Conservation (phyloP, 2,888 invertebrate genomes). For the Protophormia terraenovae region DNA sequence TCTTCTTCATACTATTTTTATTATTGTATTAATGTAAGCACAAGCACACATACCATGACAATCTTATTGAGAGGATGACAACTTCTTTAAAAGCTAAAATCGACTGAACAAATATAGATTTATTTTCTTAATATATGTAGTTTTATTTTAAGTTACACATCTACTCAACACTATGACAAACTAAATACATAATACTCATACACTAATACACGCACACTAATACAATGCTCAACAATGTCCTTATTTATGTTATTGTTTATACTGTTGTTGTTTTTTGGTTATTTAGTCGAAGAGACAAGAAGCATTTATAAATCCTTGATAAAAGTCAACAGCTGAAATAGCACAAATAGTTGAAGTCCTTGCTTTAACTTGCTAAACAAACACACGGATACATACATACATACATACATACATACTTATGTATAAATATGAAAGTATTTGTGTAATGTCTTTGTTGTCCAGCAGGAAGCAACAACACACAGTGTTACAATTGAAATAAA, state of each 20-base stretch:
- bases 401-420: neutral
- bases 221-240: slow-evolving; percentile 31
- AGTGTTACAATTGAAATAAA: neutral
- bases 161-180: neutral
- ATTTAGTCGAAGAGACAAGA: slow-evolving; percentile 31
- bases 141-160: slow-evolving; percentile 9
- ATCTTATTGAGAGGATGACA: slow-evolving; percentile 48
- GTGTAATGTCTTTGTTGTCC: neutral
- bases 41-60: neutral
- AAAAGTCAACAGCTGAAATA: slow-evolving; percentile 58
- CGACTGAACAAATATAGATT: slow-evolving; percentile 21
- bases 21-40: neutral
- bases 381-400: too few relatives aligned
- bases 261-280: slow-evolving; percentile 23
- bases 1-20: neutral
- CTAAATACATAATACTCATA: neutral
- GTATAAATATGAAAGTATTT: neutral
- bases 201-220: neutral
- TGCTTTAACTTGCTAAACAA: slow-evolving; percentile 11
- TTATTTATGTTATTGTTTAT: slow-evolving; percentile 47
- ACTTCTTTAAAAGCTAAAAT: slow-evolving; percentile 47
- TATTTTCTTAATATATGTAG: slow-evolving; percentile 9
- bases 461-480: neutral
- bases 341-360: slow-evolving; percentile 20
- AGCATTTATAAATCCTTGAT: slow-evolving; percentile 52